Evolutionary conservation across 2,797 vertebrate species (phyloP).

Genomic region (Premnoplex brunnescens): DNA sequence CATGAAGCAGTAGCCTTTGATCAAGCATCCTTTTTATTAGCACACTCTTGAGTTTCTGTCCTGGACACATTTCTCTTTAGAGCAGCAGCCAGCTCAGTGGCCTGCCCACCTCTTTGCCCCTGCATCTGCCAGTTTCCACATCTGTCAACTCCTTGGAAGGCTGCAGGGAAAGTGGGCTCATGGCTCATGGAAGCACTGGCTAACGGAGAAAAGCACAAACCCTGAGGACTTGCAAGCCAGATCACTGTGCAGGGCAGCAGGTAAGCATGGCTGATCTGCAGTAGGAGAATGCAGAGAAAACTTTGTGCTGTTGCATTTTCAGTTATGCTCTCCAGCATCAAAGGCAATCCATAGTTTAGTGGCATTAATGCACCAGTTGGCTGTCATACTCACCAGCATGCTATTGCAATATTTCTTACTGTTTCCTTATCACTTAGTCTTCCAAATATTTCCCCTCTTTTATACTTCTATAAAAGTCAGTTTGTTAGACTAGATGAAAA

Average conservation of each 20-base stretch:
- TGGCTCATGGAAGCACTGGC: fast-evolving
- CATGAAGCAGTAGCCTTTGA: neutral
- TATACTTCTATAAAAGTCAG: neutral
- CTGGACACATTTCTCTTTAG: neutral
- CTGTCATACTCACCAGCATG: neutral
- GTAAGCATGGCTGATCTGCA: neutral
- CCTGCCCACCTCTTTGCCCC: neutral
- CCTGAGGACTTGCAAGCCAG: neutral
- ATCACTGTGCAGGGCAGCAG: neutral
- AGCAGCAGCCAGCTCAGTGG: neutral
- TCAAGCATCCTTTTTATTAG: neutral
- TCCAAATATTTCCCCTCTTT: neutral
- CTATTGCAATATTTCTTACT: neutral
- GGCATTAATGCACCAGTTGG: neutral
- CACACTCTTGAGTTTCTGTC: neutral
- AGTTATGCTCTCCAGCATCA: neutral
- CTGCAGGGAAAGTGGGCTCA: neutral
- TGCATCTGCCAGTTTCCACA: neutral
- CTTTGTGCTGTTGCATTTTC: neutral
- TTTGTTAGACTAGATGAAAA: neutral
- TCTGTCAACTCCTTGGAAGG: neutral
- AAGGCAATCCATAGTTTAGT: neutral
- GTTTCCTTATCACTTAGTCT: neutral
- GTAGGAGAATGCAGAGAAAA: neutral
- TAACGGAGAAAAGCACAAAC: neutral